Evolutionary conservation across 2,888 invertebrate species (phyloP), one percentile per base, ranked within the genome.

Genomic region (Macroteleia sp.): DNA sequence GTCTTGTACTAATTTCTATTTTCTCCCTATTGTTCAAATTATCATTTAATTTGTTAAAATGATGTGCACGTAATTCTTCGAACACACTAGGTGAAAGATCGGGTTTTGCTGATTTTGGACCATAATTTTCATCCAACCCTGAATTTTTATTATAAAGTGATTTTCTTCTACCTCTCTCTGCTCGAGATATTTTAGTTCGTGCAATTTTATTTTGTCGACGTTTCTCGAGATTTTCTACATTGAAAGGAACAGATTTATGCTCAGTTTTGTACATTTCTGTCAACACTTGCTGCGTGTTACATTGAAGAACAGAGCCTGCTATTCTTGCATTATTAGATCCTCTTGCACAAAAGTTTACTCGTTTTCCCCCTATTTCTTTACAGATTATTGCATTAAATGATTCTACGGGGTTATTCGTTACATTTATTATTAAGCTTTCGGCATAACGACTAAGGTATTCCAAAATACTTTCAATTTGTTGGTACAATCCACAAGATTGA

Each of bases 281-380:
- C 12, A 46, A 25, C 6, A 25, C 28, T 12, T 54, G 16, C 14
- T 36, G 36, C 3, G 34, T 20, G 17, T 54, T 54, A 17, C 3
- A 20, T 3, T 34, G 22, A 2, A 54, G 6, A 12, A 54, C 54
- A n/a, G 32, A 10, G 12, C 10, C 36, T 9, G 6, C 14, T n/a
- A 36, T 20, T 56, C 28, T 2, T 1, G 46, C 28, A 46, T 25
- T n/a, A 19, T 67, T 57, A 8, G 32, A 57, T 9, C 30, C 30
- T 25, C 34, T 44, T 10, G n/a, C 22, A 12, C 28, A 28, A 22
- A 36, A 75, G 30, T 62, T 36, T 0, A 67, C n/a, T 32, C 75
- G 44, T 32, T 75, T 75, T 4, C 61, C 75, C 3, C 28, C 54
- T 12, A 61, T 61, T 1, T 16, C 8, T 39, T 69, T 62, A n/a